These are phyloP conservation scores for Brachionus asplanchnoidis DNA, from an alignment of 1,140 invertebrate genomes.

Conservation along the genomic window DNA sequence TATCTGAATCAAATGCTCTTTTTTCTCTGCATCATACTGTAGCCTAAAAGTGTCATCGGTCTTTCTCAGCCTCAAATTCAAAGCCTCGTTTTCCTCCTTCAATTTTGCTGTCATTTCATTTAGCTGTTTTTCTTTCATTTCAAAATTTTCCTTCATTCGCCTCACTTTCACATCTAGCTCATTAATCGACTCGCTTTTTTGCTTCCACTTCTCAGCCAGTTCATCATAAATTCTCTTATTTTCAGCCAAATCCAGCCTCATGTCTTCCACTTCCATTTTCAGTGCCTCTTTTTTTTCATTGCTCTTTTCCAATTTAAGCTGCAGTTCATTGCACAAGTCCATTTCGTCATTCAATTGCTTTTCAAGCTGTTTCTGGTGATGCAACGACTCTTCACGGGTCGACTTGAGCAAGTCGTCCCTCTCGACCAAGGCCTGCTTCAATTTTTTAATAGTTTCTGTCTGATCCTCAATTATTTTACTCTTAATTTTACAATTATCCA, in stretches of 20 bases:
- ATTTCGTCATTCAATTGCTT: slow-evolving; percentile 38
- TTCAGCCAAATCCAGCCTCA: background rate
- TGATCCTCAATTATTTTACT: slow-evolving; percentile 34
- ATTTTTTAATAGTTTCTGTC: slow-evolving; percentile 32
- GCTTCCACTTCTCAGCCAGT: slow-evolving; percentile 25
- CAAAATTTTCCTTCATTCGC: slow-evolving; percentile 36
- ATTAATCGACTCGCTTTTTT: slow-evolving; percentile 22
- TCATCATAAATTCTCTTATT: slow-evolving; percentile 34
- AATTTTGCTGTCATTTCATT: background rate
- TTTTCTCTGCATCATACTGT: slow-evolving; percentile 32
- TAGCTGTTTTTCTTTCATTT: background rate
- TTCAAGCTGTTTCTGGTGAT: slow-evolving; percentile 28
- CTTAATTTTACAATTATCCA: slow-evolving; percentile 37
- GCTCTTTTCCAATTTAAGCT: slow-evolving; percentile 10
- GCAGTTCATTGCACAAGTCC: slow-evolving; percentile 31
- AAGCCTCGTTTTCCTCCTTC: background rate
- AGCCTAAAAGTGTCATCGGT: background rate
- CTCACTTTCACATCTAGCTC: slow-evolving; percentile 28
- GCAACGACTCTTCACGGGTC: background rate
- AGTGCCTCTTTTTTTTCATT: slow-evolving; percentile 37
- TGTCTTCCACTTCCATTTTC: background rate
- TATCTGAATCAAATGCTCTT: slow-evolving; percentile 26
- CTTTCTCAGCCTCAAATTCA: slow-evolving; percentile 7
- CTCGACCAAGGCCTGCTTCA: slow-evolving; percentile 22
- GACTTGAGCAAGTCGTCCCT: slow-evolving; percentile 20